These are phyloP conservation scores for Sebastes variabilis DNA, from an alignment of 2,797 vertebrate species.

Conservation along the genomic window DNA sequence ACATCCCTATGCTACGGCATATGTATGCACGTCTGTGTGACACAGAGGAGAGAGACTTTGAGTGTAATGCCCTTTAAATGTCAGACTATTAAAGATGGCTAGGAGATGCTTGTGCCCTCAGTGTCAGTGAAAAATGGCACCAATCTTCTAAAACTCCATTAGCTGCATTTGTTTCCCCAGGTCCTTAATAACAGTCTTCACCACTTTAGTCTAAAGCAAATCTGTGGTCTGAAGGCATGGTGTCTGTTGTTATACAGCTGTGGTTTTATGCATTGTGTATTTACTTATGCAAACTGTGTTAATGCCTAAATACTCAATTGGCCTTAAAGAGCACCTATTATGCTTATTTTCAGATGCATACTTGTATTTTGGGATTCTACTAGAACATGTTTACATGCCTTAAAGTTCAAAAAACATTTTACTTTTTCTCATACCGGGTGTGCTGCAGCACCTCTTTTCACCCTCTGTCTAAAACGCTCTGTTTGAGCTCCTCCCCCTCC, in stretches of 20 bases:
- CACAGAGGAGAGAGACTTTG: not conserved
- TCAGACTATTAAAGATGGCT: constrained; percentile 39
- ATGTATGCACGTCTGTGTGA: not conserved
- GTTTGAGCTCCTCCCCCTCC: too few species aligned
- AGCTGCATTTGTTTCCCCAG: not conserved
- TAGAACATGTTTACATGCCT: too few species aligned
- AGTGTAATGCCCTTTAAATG: constrained; percentile 54
- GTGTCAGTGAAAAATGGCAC: constrained; percentile 36
- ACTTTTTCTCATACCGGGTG: too few species aligned
- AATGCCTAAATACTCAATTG: not conserved
- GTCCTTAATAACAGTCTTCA: not conserved
- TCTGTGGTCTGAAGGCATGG: not conserved
- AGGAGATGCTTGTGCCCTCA: constrained; percentile 14
- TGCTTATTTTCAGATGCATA: too few species aligned
- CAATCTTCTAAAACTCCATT: constrained; percentile 21
- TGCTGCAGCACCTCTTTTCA: too few species aligned
- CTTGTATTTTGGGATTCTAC: too few species aligned
- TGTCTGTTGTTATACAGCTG: not conserved
- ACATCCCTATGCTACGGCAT: not conserved
- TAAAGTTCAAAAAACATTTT: too few species aligned
- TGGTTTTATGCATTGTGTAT: not conserved
- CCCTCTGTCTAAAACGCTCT: too few species aligned
- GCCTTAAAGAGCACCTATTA: not conserved
- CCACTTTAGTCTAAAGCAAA: not conserved
- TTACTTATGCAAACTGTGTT: not conserved